Conservation (phyloP, 2,113 vertebrate genomes). For the Xiphorhynchus elegans region DNA sequence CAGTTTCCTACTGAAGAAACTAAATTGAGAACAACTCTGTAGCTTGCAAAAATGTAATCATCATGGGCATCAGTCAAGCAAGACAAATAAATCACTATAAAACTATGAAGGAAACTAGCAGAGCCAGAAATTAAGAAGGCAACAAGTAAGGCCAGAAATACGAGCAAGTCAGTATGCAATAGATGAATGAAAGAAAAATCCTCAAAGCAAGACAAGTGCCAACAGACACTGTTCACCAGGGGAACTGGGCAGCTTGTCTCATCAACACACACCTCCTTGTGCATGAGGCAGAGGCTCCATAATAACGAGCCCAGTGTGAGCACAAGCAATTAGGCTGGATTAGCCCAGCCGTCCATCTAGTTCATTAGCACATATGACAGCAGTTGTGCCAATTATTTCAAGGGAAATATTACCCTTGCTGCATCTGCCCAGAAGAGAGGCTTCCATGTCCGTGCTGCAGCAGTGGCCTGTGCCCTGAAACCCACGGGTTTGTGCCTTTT, state of each 20-base stretch:
- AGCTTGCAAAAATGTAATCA: background rate
- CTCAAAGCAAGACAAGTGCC: background rate
- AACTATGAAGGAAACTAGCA: background rate
- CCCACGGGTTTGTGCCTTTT: background rate
- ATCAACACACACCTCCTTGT: rapidly evolving
- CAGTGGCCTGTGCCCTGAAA: background rate
- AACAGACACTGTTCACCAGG: background rate
- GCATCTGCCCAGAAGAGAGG: background rate
- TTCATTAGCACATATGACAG: background rate
- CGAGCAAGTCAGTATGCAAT: background rate
- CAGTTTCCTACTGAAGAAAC: background rate
- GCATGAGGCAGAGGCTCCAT: background rate
- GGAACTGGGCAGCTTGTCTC: background rate
- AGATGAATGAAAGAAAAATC: background rate
- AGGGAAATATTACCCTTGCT: background rate
- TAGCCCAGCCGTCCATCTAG: background rate
- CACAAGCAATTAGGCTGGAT: background rate
- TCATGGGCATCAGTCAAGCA: background rate
- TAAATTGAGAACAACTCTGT: background rate
- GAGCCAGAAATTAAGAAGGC: background rate
- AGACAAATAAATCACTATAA: background rate
- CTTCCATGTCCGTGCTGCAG: background rate
- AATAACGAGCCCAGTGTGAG: background rate
- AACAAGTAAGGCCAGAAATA: background rate
- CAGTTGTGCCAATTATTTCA: background rate